phyloP scores from a whole-genome alignment of 2,888 invertebrate species.

The Napeogenes sylphis region DNA sequence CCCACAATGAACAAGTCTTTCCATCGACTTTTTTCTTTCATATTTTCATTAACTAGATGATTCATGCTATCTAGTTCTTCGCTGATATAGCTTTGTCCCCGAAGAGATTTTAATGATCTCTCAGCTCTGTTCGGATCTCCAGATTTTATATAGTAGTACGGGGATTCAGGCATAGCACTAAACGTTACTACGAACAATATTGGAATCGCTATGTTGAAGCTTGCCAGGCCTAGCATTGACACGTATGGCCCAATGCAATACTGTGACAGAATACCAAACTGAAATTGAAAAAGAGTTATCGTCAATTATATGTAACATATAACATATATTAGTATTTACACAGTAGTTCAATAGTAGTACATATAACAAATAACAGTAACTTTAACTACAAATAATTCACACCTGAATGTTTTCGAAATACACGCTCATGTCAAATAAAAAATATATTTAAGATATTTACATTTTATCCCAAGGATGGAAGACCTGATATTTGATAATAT shows the following conservation, averaged over 20 bases:
- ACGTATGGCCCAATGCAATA: conserved; percentile 79
- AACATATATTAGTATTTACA: too few species aligned
- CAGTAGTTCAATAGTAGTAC: too few species aligned
- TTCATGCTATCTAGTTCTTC: conserved; percentile 76
- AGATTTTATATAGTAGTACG: conserved; percentile 76
- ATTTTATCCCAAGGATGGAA: too few species aligned
- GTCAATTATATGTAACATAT: too few species aligned
- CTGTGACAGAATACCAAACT: conserved; percentile 78
- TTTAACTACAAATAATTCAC: too few species aligned
- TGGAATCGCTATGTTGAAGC: conserved; percentile 76
- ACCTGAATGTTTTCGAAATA: too few species aligned
- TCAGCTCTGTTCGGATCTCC: conserved; percentile 74
- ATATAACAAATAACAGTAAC: too few species aligned
- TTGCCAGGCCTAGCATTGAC: conserved; percentile 75
- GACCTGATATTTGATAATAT: too few species aligned
- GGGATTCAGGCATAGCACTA: conserved; percentile 82
- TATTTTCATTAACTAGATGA: conserved; percentile 71
- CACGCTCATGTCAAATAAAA: too few species aligned
- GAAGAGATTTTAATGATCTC: conserved; percentile 73
- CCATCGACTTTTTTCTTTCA: conserved; percentile 71
- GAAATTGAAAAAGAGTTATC: conserved; percentile 40
- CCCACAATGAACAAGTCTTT: conserved; percentile 65
- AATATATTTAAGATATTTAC: too few species aligned
- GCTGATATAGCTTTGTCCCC: conserved; percentile 74
- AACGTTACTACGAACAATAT: conserved; percentile 76